phyloP scores from a whole-genome alignment of 2,888 invertebrate species.

The Sinodicranocentrus sp. region DNA sequence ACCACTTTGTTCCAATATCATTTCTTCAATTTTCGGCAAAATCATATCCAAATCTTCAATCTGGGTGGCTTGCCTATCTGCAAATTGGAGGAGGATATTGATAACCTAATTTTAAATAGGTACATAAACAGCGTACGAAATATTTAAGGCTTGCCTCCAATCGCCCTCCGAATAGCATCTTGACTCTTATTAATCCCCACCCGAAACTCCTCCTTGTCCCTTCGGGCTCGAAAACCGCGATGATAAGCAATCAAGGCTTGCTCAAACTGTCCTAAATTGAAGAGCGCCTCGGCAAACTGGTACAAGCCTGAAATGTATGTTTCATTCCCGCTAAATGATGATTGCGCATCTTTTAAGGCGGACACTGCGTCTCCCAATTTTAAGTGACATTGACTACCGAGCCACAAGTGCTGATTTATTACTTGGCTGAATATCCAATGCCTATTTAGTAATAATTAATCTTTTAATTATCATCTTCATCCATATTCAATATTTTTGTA shows the following conservation, averaged over 20 bases:
- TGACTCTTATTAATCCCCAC: slow-evolving; percentile 94
- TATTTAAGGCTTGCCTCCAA: slow-evolving; percentile 81
- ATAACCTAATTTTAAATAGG: too few species aligned
- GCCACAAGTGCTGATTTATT: slow-evolving; percentile 93
- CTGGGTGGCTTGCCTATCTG: slow-evolving; percentile 73
- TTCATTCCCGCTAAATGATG: slow-evolving; percentile 82
- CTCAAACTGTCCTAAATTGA: slow-evolving; percentile 95
- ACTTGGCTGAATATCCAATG: slow-evolving; percentile 89
- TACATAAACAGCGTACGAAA: neutral
- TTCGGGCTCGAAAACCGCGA: slow-evolving; percentile 89
- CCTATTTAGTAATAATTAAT: slow-evolving; percentile 82
- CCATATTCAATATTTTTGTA: neutral
- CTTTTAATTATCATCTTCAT: neutral
- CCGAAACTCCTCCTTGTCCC: slow-evolving; percentile 86
- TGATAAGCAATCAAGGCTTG: slow-evolving; percentile 95
- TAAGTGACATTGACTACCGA: slow-evolving; percentile 92
- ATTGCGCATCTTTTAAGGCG: slow-evolving; percentile 91
- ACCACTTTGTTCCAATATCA: slow-evolving; percentile 66
- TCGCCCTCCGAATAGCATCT: slow-evolving; percentile 95
- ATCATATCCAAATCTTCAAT: slow-evolving; percentile 75
- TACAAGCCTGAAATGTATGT: slow-evolving; percentile 79
- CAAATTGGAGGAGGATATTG: neutral
- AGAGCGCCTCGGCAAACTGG: slow-evolving; percentile 95
- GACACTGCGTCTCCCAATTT: slow-evolving; percentile 90
- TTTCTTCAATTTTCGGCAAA: slow-evolving; percentile 72